Evolutionary conservation across 2,797 vertebrate species (phyloP), one percentile per base, ranked within the genome.

Genomic region (Siniperca scherzeri): DNA sequence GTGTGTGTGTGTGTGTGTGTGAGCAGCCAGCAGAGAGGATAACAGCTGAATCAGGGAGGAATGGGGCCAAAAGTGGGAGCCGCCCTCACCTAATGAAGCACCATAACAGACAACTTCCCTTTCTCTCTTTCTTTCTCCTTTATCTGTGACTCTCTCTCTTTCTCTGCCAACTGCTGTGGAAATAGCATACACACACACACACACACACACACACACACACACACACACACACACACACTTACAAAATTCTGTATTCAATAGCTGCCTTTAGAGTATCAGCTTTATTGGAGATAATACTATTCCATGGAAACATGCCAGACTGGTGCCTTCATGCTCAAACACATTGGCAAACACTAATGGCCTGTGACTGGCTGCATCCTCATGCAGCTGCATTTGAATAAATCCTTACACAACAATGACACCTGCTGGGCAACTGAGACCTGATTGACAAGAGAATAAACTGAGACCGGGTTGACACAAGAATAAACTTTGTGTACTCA

Each of bases 11-110:
- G 38, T 40, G 59, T 38, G 59, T 38, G 60, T 60, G 57, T 36
- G 30, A 2, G 52, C 8, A 33, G 73, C 25, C 5, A 3, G 69
- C 48, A 84, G 66, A 57, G 56, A 70, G 22, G 9, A 69, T 52
- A 74, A 80, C 59, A 85, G 91, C 89, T 90, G 85, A 89, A 88
- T 92, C 89, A 88, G 83, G 82, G 52, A 81, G 83, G 85, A 86
- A 78, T 3, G 4, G 7, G 62, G 80, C 89, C 87, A 88, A 83
- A 83, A 83, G 77, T 21, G 4, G n/a, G 56, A 79, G 77, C 77
- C 14, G 44, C 68, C 74, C 42, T 79, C 74, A 52, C 40, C 40
- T 83, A 88, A 90, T 83, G 80, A 88, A 79, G 76, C 44, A 27
- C 59, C 56, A 70, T 79, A 82, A 55, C 33, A 25, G 70, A 81